These are phyloP conservation scores for Cheilosia variabilis DNA, from an alignment of 2,888 invertebrate genomes.

Conservation along the genomic window DNA sequence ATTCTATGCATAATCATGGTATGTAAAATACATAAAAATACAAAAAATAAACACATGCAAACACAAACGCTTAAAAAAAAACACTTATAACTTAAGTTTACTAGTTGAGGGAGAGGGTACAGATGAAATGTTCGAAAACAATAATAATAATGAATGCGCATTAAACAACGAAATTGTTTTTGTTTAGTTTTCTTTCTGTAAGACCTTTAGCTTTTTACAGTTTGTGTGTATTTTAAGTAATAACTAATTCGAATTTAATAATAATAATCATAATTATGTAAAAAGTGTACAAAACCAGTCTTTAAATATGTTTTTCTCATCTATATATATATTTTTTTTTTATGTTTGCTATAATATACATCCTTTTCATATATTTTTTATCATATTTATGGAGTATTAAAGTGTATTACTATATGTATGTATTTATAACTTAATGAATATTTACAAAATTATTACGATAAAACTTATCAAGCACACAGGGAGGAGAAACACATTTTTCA, in stretches of 20 bases:
- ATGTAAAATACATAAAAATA: conserved; percentile 50
- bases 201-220: conserved; percentile 61
- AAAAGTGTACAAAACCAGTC: conserved; percentile 76
- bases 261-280: conserved; percentile 76
- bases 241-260: conserved; percentile 74
- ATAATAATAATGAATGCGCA: conserved; percentile 1
- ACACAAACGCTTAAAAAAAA: conserved; percentile 36
- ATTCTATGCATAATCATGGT: conserved; percentile 44
- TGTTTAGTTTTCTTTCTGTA: conserved; percentile 37
- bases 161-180: conserved; percentile 16
- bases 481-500: conserved; percentile 37
- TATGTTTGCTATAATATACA: conserved; percentile 62
- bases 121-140: background rate
- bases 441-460: conserved; percentile 65
- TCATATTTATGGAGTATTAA: conserved; percentile 68
- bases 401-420: conserved; percentile 30
- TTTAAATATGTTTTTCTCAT: conserved; percentile 74
- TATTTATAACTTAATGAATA: conserved; percentile 62
- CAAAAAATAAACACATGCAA: conserved; percentile 65
- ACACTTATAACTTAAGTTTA: conserved; percentile 15
- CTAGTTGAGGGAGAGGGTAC: background rate
- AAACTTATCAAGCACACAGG: conserved; percentile 62
- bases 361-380: conserved; percentile 35
- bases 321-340: conserved; percentile 54
- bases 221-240: conserved; percentile 65